Conservation (phyloP, 64 coral and sea anemone species). For the Stichodactyla helianthus region DNA sequence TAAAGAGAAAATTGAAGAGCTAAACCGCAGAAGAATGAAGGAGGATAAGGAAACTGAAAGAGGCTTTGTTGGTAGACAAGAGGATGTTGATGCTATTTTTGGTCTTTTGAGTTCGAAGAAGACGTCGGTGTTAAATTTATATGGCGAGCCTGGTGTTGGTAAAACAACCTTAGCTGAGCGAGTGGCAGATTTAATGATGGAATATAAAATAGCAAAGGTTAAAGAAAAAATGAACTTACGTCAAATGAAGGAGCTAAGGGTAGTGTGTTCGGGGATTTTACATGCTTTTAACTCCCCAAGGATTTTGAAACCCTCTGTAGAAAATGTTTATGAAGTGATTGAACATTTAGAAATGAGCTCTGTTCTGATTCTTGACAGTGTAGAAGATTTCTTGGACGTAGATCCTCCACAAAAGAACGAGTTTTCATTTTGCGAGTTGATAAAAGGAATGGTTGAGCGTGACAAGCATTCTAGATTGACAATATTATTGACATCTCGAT, state of each 20-base stretch:
- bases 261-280: neutral
- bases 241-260: neutral
- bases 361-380: constrained; percentile 5
- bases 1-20: neutral
- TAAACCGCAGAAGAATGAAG: neutral
- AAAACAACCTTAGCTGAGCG: neutral
- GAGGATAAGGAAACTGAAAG: neutral
- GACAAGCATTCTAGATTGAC: neutral
- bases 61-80: neutral
- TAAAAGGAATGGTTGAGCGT: neutral
- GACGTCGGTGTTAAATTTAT: neutral
- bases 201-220: too few species aligned
- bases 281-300: neutral
- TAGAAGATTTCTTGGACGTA: neutral
- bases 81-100: neutral
- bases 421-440: neutral
- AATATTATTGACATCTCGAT: neutral
- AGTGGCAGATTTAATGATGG: neutral
- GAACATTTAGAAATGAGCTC: neutral
- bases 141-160: neutral
- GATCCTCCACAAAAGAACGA: neutral
- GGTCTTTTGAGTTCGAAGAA: neutral
- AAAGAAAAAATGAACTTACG: neutral
- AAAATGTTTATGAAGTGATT: neutral
- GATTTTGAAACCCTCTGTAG: neutral